Base-by-base conservation (phyloP, 1,140 invertebrate species). In the Pentalonia nigronervosa region DNA sequence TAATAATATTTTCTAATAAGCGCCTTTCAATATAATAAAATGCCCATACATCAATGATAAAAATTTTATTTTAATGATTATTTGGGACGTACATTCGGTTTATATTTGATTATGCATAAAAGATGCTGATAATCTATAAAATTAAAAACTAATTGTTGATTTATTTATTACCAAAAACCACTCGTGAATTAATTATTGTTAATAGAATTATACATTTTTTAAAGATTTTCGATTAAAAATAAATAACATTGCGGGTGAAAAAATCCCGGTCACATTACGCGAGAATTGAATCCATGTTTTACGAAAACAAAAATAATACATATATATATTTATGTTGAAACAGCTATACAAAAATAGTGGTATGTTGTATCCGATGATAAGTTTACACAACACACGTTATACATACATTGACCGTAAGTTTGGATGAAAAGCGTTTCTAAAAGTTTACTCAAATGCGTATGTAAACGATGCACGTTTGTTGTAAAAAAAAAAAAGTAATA, bases 171-270 rank as follows among this genome's bases (percentile, higher is more conserved):
- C 7, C n/a, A 1, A 53, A 34, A 89, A 88, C 47, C 34, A 50
- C 86, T 88, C 23, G 34, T 50, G 47, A 53, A 53, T 89, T 17
- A 21, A 53, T 87, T 88, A 34, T 34, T 56, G 6, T 56, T 53
- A 20, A 48, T 50, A 88, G 87, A 89, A 53, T 89, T 36, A 89
- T 53, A 53, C 20, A 88, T 34, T 88, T n/a, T 88, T 53, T 48
- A 87, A 30, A 88, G n/a, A 50, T n/a, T 34, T 36, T 7, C 34
- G 9, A 53, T 89, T n/a, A 56, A 53, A 89, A 89, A 53, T 89
- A 1, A 53, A 88, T 48, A 2, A 9, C n/a, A 34, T 50, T 25
- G 7, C 86, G 17, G n/a, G 41, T 9, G 34, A 89, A 11, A 20
- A 47, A 30, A 87, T 87, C 3, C 11, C 30, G 21, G 6, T 25